Percentiles rank a stretch among this genome's conserved stretches.
These are phyloP conservation scores for Dryobota labecula DNA, from an alignment of 2,888 invertebrate genomes.

Conservation along the genomic window DNA sequence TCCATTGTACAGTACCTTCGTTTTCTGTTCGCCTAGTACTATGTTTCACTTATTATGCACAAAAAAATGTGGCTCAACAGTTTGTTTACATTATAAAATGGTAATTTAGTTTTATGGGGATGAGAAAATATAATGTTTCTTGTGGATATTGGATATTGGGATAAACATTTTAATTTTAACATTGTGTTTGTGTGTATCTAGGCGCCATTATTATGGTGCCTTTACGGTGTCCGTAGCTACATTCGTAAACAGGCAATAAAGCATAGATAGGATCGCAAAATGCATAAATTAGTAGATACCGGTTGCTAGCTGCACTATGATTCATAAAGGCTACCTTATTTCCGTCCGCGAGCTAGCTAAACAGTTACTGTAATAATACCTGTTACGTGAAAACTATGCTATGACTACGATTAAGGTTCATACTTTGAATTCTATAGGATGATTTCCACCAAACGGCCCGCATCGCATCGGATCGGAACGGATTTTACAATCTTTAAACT, in stretches of 20 bases:
- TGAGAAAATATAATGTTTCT: conserved; percentile 32
- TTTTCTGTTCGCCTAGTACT: conserved; percentile 80
- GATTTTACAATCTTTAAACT: too few relatives aligned
- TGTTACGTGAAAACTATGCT: conserved; percentile 34
- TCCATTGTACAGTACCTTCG: conserved; percentile 77
- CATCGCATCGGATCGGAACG: too few relatives aligned
- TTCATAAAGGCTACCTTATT: conserved; percentile 53
- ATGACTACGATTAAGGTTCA: background rate
- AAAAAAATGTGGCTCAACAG: conserved; percentile 70
- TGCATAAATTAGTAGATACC: conserved; percentile 51
- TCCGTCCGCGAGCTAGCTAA: conserved; percentile 39
- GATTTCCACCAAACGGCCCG: too few relatives aligned
- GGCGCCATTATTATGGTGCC: background rate
- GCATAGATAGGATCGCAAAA: conserved; percentile 28
- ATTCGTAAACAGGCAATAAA: conserved; percentile 34
- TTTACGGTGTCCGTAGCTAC: conserved; percentile 11
- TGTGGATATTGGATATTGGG: conserved; percentile 26
- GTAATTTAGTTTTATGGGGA: conserved; percentile 41
- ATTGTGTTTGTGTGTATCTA: conserved; percentile 22
- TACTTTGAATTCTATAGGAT: conserved; percentile 16
- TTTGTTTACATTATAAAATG: conserved; percentile 59
- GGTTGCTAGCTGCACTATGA: conserved; percentile 48
- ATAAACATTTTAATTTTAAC: conserved; percentile 32
- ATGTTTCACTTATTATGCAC: conserved; percentile 65
- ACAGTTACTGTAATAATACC: conserved; percentile 19